phyloP scores from a whole-genome alignment of 2,888 invertebrate genomes.

The Heteromurus nitidus region DNA sequence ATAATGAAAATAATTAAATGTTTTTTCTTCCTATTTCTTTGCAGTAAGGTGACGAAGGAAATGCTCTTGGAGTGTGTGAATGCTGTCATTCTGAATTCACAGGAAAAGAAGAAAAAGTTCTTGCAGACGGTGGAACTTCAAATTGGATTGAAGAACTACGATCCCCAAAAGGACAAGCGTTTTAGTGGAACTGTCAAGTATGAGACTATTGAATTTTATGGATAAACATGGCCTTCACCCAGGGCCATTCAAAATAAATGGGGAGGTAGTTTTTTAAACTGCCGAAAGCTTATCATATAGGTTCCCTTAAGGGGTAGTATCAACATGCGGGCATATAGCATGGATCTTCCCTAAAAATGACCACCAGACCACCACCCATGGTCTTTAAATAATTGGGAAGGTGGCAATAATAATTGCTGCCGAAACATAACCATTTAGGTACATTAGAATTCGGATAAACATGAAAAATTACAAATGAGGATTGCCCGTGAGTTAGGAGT shows the following conservation, averaged over 20 bases:
- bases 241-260: conserved; percentile 56
- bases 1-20: too few species aligned
- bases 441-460: too few species aligned
- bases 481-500: too few species aligned
- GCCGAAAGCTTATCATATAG: conserved; percentile 48
- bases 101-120: conserved; percentile 89
- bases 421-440: conserved; percentile 12
- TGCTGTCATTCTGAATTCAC: conserved; percentile 85
- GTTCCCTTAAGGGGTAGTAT: too few species aligned
- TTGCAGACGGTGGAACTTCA: conserved; percentile 98
- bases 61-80: conserved; percentile 96
- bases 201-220: too few species aligned
- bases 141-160: conserved; percentile 99
- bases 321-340: neutral
- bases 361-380: conserved; percentile 42
- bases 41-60: conserved; percentile 93
- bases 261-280: conserved; percentile 38
- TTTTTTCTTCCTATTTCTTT: too few species aligned
- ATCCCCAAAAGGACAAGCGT: conserved; percentile 99
- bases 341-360: neutral
- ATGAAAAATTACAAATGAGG: too few species aligned
- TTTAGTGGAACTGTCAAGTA: conserved; percentile 99
- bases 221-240: conserved; percentile 52
- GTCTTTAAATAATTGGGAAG: conserved; percentile 49
- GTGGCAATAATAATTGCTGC: conserved; percentile 10